Evolutionary conservation across 2,797 vertebrate species (phyloP), one percentile per base, ranked within the genome.

Genomic region (Paratrypauchen microcephalus): DNA sequence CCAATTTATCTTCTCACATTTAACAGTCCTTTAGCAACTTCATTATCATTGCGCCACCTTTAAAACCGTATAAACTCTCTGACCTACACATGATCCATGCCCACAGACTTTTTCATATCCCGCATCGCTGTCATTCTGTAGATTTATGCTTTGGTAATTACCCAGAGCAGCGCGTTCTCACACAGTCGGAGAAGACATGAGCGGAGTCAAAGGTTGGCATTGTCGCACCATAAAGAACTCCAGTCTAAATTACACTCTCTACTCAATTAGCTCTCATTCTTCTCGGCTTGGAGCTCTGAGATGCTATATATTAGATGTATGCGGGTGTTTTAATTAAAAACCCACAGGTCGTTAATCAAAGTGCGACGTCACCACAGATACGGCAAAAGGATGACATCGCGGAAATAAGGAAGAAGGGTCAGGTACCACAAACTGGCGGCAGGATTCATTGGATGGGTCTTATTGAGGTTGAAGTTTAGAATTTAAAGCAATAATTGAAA

Each of bases 261-360:
- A 36, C 71, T 81, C 82, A 79, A 81, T 87, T 73, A 83, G 72
- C 77, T 56, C 50, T 45, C 28, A 67, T 83, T 82, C 66, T 63
- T 82, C 65, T 78, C 59, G 21, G 69, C 70, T 71, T 75, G 70
- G 68, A 60, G 68, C 58, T 64, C 67, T 50, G 48, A 39, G 23
- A 50, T 69, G 64, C 28, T 75, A 36, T 45, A 30, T 30, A 5
- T 30, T 30, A 30, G 69, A 39, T 76, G 54, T 77, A 70, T 80
- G 71, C 58, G 52, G 56, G 55, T 16, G 76, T 68, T 79, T 87
- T 84, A 83, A 91, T 90, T 87, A 85, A 88, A 88, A 84, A 66
- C 41, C 80, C 72, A 68, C 73, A 74, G 77, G 79, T 47, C 83
- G 87, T 90, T 83, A 85, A 86, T 89, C 86, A 86, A 76, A 63